These are phyloP conservation scores for Calcarius lapponicus DNA, from an alignment of 2,797 vertebrate species.

Conservation along the genomic window DNA sequence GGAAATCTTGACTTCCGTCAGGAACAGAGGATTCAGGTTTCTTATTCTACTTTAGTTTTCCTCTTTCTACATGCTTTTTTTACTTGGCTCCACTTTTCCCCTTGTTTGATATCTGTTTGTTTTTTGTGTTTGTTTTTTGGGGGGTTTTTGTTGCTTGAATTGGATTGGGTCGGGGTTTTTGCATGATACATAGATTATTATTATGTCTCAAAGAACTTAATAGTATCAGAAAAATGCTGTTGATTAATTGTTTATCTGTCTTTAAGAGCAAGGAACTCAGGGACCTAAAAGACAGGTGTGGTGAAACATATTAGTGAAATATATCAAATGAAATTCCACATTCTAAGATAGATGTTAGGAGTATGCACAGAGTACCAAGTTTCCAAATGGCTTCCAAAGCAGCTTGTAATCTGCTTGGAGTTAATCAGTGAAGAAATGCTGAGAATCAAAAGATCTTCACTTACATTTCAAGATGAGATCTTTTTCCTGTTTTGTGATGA, in stretches of 20 bases:
- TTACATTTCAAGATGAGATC: background rate
- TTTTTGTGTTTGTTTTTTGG: background rate
- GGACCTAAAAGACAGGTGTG: background rate
- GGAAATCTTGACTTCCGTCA: background rate
- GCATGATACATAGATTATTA: background rate
- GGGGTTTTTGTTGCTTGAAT: background rate
- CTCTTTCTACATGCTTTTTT: background rate
- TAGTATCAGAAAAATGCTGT: background rate
- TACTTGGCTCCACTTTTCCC: background rate
- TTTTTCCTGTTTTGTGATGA: background rate
- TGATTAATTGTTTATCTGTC: background rate
- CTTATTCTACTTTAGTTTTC: background rate
- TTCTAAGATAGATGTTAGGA: background rate
- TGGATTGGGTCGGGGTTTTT: background rate
- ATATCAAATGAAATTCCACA: background rate
- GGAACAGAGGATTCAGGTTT: background rate
- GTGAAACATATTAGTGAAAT: background rate
- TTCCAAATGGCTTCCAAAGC: background rate
- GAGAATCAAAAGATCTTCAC: background rate
- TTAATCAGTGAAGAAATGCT: background rate
- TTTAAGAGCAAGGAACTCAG: background rate
- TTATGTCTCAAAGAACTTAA: background rate
- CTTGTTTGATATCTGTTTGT: background rate
- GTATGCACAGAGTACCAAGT: background rate
- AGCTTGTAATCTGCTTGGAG: background rate